phyloP scores from a whole-genome alignment of 2,113 vertebrate species.

The Hemichromis elongatus region DNA sequence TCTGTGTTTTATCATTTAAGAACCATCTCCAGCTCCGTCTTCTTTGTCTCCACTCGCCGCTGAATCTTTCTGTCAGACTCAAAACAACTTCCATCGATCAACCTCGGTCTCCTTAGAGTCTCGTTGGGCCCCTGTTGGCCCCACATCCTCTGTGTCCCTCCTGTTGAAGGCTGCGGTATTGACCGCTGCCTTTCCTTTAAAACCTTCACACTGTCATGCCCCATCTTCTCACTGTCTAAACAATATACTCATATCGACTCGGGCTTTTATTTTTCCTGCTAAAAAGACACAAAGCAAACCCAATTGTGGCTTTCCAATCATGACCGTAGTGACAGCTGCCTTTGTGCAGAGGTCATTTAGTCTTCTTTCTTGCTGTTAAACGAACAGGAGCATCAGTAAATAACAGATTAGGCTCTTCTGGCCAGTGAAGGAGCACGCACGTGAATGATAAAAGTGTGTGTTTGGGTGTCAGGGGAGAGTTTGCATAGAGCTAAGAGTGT shows the following conservation, averaged over 20 bases:
- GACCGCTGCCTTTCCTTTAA: not conserved
- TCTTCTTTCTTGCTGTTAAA: not conserved
- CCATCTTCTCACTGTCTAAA: not conserved
- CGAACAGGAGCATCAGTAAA: not conserved
- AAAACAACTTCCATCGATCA: slow-evolving; percentile 33
- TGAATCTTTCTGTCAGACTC: not conserved
- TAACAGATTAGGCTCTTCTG: not conserved
- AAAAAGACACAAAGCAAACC: not conserved
- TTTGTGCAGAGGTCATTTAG: slow-evolving; percentile 1
- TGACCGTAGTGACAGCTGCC: not conserved
- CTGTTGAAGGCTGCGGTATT: not conserved
- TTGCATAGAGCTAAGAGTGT: not conserved
- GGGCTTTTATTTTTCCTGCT: not conserved
- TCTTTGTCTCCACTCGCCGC: not conserved
- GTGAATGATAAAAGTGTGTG: not conserved
- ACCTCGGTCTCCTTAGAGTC: not conserved
- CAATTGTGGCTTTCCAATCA: not conserved
- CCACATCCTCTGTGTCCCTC: slow-evolving; percentile 12
- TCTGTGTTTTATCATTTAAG: not conserved
- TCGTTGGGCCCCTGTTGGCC: not conserved
- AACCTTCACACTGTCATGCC: not conserved
- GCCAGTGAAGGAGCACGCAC: not conserved
- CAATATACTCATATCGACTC: not conserved
- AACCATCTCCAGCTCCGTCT: not conserved
- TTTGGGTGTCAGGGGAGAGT: slow-evolving; percentile 10